Evolutionary conservation across 2,113 vertebrate genomes (phyloP).

Genomic region (Alces alces): DNA sequence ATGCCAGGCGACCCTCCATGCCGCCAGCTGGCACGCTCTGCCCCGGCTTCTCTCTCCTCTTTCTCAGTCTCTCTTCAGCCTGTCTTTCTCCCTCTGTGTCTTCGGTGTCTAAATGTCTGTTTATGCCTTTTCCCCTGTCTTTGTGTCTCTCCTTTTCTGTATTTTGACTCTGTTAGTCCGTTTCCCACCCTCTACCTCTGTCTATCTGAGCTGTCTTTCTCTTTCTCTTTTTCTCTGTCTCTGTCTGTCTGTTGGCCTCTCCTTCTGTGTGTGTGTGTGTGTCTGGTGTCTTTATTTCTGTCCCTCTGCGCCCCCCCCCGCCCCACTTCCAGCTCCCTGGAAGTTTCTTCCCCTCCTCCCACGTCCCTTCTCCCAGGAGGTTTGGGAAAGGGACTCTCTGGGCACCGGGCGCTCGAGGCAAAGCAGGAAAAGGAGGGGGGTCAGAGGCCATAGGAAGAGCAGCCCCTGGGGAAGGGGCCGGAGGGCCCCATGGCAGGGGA

Average conservation of each 20-base stretch:
- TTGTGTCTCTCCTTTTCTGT: not conserved
- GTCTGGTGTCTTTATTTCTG: conserved; percentile 9
- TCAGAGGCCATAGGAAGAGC: conserved; percentile 55
- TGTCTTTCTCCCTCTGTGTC: not conserved
- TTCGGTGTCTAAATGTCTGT: not conserved
- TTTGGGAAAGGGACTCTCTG: conserved; percentile 46
- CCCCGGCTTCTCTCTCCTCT: not conserved
- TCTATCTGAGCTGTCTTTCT: not conserved
- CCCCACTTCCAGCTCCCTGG: not conserved
- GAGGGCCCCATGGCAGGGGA: conserved; percentile 20
- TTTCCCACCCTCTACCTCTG: not conserved
- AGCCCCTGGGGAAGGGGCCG: conserved; percentile 12
- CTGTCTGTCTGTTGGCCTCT: not conserved
- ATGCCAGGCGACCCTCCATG: not conserved
- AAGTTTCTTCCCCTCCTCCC: conserved; percentile 17
- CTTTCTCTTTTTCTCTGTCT: not conserved
- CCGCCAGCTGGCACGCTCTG: not conserved
- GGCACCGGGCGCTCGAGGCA: not conserved
- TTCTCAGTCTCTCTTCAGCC: not conserved
- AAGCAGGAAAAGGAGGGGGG: conserved; percentile 9
- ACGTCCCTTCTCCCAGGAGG: conserved; percentile 33
- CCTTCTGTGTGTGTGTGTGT: not conserved
- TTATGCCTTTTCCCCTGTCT: not conserved
- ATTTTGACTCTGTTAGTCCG: not conserved
- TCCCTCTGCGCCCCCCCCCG: not conserved